Base-by-base conservation (phyloP, 35 echinoderm and acorn worm species). In the Diadema setosum region DNA sequence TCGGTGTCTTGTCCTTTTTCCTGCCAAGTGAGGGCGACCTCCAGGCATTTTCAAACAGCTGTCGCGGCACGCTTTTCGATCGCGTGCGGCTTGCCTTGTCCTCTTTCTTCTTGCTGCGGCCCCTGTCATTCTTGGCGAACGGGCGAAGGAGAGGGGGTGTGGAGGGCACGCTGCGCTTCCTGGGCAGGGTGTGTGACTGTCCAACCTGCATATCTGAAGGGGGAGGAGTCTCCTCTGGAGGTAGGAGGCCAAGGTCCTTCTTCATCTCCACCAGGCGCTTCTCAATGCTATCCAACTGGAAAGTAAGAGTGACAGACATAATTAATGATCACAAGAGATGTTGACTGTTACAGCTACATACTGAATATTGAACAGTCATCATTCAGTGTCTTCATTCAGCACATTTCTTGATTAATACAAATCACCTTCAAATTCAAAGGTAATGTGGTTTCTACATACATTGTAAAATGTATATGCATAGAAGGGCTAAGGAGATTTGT, bases 51-150 rank as follows among this genome's bases (percentile, higher is more conserved):
- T 96, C 87, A 17, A 96, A 37, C 44, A 96, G 29, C 52, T 96
- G 94, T 24, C 94, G 86, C 0, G 94, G 94, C 2, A 96, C 94
- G 59, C 94, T 96, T 82, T 92, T 91, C 21, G 94, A 96, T 30
- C 94, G 63, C 82, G 81, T 42, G 65, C 90, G 86, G 4, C 35
- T 39, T 5, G 46, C 37, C 5, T 70, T 75, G 61, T 85, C 80
- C 14, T 96, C 94, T 75, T 84, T 88, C 5, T 85, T 84, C 83
- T 92, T 96, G 23, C 84, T 92, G 43, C 94, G 81, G 0, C 94
- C 94, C 24, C 94, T 76, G 18, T 82, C 86, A n/a, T 46, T 64
- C 3, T 58, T 60, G 8, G 45, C 61, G 18, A 82, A 64, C n/a
- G 80, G 82, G 16, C 90, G 80, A 14, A 82, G 48, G 14, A 67